Base-by-base conservation (phyloP, 2,113 vertebrate genomes). In the Scophthalmus maximus region DNA sequence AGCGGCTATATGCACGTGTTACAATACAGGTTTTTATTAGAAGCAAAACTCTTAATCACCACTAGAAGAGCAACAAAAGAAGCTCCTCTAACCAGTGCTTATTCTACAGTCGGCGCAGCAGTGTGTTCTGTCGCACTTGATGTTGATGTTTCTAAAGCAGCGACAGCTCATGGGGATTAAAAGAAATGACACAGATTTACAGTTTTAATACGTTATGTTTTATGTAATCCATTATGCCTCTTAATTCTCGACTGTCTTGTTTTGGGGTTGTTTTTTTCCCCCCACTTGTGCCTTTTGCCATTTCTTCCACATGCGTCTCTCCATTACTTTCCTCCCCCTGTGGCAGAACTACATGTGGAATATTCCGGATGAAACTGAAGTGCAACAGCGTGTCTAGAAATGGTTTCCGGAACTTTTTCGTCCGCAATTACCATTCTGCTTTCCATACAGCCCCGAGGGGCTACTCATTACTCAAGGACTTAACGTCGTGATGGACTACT, bases 391-490 rank as follows among this genome's bases (percentile, higher is more conserved):
- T 61, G 62, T 77, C 55, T 65, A 30, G n/a, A 53, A 72, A 72
- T 61, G 36, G 11, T 61, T 77, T 71, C 71, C 20, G 1, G 22
- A 67, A 38, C 32, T 57, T 83, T 51, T 85, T 84, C 78, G 60
- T 79, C 53, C 73, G 63, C 73, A 84, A 71, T 90, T 88, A 84
- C 69, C 20, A 55, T 66, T 80, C 65, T 83, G 46, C 50, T 90
- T 77, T 78, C 64, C 73, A 73, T 73, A 62, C 22, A 78, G 68
- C 72, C 81, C 72, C 7, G 30, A 52, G 46, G n/a, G 78, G 57
- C 55, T n/a, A 20, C 78, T 84, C 72, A 74, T 88, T 84, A 82
- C 83, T 83, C 78, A 83, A 68, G 53, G 68, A 78, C 61, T 72
- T 73, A 74, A 61, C 47, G 36, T 58, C 38, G 55, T 71, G 69